Percentiles rank a stretch among this genome's conserved stretches.
phyloP scores from a whole-genome alignment of 1,140 invertebrate genomes.

The Dryas iulia region DNA sequence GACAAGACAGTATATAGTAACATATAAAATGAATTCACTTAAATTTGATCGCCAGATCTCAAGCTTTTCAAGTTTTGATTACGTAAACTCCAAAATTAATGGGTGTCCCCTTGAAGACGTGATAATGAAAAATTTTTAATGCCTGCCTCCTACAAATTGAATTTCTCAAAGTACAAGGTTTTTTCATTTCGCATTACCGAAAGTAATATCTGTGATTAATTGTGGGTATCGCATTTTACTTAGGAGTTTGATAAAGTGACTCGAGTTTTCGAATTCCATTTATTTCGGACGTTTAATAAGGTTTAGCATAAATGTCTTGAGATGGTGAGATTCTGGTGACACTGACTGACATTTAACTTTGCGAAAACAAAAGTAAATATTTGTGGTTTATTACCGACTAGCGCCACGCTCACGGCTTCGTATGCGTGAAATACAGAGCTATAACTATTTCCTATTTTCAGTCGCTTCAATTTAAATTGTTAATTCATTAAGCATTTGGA shows the following conservation, averaged over 20 bases:
- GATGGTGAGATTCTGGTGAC: background rate
- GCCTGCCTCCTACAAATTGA: slow-evolving; percentile 52
- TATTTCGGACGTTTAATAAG: background rate
- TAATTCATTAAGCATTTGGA: no score
- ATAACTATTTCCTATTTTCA: no score
- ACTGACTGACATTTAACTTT: background rate
- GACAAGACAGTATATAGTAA: no score
- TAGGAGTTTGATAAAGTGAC: slow-evolving; percentile 7
- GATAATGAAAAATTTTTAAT: slow-evolving; percentile 66
- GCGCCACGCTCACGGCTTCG: no score
- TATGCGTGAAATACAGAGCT: no score
- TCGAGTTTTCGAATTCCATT: slow-evolving; percentile 12
- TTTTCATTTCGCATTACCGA: slow-evolving; percentile 45
- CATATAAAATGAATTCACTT: background rate
- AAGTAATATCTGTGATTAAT: slow-evolving; percentile 47
- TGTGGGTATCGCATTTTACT: slow-evolving; percentile 25
- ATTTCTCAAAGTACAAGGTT: slow-evolving; percentile 47
- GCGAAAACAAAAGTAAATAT: background rate
- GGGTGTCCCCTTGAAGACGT: slow-evolving; percentile 29
- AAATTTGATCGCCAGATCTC: background rate
- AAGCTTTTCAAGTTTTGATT: slow-evolving; percentile 44
- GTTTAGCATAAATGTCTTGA: background rate
- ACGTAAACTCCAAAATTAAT: slow-evolving; percentile 62
- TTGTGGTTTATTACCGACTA: background rate
- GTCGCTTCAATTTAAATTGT: no score